Percentiles rank a stretch among this genome's conserved stretches.
Conservation (phyloP, 2,888 invertebrate species). For the Dynastes hyllus region DNA sequence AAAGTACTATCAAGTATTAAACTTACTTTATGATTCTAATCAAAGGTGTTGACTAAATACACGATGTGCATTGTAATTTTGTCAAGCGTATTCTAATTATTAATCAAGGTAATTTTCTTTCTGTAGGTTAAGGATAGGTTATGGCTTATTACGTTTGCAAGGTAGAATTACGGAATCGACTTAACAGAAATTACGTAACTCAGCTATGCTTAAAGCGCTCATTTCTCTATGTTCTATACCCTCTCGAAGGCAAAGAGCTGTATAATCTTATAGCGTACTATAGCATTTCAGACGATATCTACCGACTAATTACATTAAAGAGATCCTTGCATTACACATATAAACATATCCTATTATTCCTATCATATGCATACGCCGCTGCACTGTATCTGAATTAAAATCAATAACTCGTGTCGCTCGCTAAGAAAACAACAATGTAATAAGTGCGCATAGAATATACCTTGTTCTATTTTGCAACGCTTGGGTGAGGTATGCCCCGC, state of each 20-base stretch:
- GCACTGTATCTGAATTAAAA: slow-evolving; percentile 40
- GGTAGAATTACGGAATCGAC: background rate
- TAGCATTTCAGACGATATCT: background rate
- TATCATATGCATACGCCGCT: slow-evolving; percentile 1
- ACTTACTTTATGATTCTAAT: no score
- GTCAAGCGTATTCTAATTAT: background rate
- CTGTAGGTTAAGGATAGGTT: background rate
- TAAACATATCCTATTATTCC: slow-evolving; percentile 22
- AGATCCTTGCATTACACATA: slow-evolving; percentile 13
- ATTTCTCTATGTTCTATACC: background rate
- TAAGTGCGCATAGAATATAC: slow-evolving; percentile 25
- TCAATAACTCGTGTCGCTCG: slow-evolving; percentile 40
- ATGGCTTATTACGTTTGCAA: background rate
- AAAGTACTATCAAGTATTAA: no score
- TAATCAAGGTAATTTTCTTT: background rate
- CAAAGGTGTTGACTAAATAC: no score
- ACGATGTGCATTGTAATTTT: background rate
- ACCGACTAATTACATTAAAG: background rate
- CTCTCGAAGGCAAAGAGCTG: background rate
- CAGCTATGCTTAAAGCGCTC: background rate
- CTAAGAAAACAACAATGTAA: slow-evolving; percentile 41
- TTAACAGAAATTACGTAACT: background rate
- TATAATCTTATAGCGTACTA: background rate
- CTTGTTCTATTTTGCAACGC: slow-evolving; percentile 60
- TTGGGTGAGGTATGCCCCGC: slow-evolving; percentile 63